Conservation (phyloP, 1,140 invertebrate genomes). For the Neodiprion virginianus region DNA sequence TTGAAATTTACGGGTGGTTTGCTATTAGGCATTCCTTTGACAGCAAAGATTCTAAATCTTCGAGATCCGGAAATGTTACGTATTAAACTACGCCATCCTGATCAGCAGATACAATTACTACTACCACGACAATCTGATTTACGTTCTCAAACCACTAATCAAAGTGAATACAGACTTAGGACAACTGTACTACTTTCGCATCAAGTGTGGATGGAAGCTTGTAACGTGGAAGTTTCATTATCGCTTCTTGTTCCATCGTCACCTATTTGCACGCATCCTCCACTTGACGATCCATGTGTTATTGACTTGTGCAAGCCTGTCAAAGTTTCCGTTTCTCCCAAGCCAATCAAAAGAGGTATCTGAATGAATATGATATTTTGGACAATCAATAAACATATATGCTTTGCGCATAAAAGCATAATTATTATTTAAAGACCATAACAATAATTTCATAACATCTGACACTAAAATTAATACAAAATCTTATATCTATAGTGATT, state of each 20-base stretch:
- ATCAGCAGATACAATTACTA: conserved; percentile 85
- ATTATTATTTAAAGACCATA: background rate
- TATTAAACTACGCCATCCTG: conserved; percentile 90
- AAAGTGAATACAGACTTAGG: conserved; percentile 76
- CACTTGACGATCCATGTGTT: conserved; percentile 68
- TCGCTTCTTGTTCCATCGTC: conserved; percentile 80
- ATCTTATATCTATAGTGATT: background rate
- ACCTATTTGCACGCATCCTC: conserved; percentile 56
- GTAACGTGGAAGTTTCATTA: conserved; percentile 85
- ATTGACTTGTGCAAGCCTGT: conserved; percentile 90
- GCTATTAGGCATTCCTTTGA: conserved; percentile 83
- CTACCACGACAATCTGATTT: conserved; percentile 77
- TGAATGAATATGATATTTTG: conserved; percentile 51
- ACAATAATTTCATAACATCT: background rate
- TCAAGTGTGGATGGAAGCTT: conserved; percentile 88
- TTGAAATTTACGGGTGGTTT: conserved; percentile 94
- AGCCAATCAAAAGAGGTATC: conserved; percentile 85
- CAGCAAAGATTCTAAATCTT: conserved; percentile 85
- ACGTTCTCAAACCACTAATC: conserved; percentile 57
- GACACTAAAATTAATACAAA: too few relatives aligned
- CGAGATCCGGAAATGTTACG: conserved; percentile 75
- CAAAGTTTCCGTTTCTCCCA: conserved; percentile 87
- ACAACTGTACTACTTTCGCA: conserved; percentile 90
- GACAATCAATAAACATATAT: conserved; percentile 17
- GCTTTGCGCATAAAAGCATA: background rate